Conservation (phyloP, 2,113 vertebrate genomes). For the Pterocles gutturalis region DNA sequence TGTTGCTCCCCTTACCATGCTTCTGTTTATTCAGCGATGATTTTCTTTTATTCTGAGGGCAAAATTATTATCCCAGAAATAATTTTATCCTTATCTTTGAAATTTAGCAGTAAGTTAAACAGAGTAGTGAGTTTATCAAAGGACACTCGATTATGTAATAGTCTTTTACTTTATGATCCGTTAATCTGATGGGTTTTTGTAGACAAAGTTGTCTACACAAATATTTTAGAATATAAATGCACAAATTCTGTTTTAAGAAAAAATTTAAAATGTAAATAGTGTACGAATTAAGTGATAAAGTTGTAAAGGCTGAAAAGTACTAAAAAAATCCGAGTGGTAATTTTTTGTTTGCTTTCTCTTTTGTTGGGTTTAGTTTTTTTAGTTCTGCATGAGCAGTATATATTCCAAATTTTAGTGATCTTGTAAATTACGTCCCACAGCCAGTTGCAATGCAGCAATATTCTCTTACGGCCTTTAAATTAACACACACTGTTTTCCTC, state of each 20-base stretch:
- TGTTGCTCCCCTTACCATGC: neutral
- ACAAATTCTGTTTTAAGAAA: neutral
- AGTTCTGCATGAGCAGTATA: neutral
- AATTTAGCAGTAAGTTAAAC: neutral
- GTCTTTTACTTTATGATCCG: neutral
- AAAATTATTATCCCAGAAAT: conserved; percentile 14
- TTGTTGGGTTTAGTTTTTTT: neutral
- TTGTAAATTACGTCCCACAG: conserved; percentile 22
- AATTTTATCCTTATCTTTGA: neutral
- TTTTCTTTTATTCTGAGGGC: conserved; percentile 6
- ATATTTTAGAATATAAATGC: neutral
- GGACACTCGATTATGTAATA: neutral
- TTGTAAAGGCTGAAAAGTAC: neutral
- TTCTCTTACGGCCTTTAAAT: conserved; percentile 40
- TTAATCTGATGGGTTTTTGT: neutral
- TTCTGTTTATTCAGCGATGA: neutral
- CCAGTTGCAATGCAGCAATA: neutral
- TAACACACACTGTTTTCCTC: conserved; percentile 29
- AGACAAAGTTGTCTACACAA: neutral
- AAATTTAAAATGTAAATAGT: neutral
- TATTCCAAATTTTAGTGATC: conserved; percentile 12
- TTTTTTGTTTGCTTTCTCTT: neutral
- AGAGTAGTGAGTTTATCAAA: neutral
- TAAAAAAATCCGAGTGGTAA: neutral
- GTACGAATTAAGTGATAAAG: neutral